Evolutionary conservation across 2,113 vertebrate species (phyloP), one percentile per base, ranked within the genome.

Genomic region (Plotosus lineatus): DNA sequence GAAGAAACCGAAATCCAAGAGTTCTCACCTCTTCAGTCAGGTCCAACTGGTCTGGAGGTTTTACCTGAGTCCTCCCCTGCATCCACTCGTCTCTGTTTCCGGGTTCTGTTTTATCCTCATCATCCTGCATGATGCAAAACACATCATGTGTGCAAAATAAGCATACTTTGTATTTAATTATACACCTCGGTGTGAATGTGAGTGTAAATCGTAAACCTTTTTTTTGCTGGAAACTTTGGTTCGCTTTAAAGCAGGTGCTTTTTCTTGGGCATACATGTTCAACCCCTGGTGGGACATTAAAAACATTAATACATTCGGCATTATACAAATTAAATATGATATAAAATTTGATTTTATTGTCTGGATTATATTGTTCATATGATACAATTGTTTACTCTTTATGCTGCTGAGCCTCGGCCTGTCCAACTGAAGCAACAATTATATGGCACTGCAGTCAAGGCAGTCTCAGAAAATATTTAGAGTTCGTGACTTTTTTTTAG

Each of bases 11-110:
- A n/a, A n/a, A n/a, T n/a, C n/a, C n/a, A n/a, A 40, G 14, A 12
- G 23, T 60, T 66, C 31, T 75, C 44, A 98, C 97, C 38, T 88
- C 89, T 75, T 97, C 96, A 6, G 94, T 93, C 85, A 98, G 87
- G 4, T 95, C 91, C 88, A 96, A 89, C 33, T 98, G 98, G 87
- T 97, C 96, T 7, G 90, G 85, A 10, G 95, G 96, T 87, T 91
- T 96, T 61, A 92, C 86, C 0, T 91, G 82, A 31, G 87, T 80
- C 88, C 91, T 96, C n/a, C n/a, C n/a, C 77, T 92, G 86, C 0
- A 44, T 19, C 92, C 86, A 89, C 6, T 96, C 95, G 17, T 96
- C 94, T 8, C 90, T 94, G 8, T 95, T 95, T 55, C 90, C 91
- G 0, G 46, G 38, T 23, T 97, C 96, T 36, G 89, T 89, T 8